A percentile compares a stretch with the other conserved stretches of the same genome.
These are phyloP conservation scores for Arbacia lixula DNA, from an alignment of 53 echinoderm and acorn worm genomes.

Conservation along the genomic window DNA sequence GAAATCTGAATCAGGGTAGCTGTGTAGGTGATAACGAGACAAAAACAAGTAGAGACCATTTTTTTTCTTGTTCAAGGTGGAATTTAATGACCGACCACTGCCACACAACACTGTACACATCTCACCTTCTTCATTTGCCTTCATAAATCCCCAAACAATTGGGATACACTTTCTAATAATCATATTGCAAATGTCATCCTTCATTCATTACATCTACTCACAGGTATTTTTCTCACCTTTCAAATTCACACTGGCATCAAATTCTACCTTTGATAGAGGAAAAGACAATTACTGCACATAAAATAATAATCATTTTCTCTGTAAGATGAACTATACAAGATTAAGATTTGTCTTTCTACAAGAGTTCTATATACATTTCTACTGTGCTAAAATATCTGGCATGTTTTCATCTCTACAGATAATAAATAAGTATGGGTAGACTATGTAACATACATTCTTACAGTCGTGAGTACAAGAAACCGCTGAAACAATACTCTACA, in stretches of 20 bases:
- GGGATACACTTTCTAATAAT: conserved; percentile 44
- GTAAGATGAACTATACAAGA: conserved; percentile 31
- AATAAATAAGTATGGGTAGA: conserved; percentile 32
- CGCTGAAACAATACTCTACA: no score
- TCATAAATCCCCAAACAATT: conserved; percentile 12
- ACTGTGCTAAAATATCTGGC: conserved; percentile 45
- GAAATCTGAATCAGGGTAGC: no score
- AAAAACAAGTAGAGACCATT: no score
- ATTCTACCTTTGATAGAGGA: conserved; percentile 19
- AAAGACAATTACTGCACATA: conserved; percentile 50
- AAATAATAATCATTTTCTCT: conserved; percentile 7
- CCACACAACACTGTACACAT: conserved; percentile 58
- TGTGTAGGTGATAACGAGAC: no score
- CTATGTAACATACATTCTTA: conserved; percentile 39
- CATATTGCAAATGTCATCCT: conserved; percentile 52
- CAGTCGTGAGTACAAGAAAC: not conserved
- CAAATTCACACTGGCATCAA: conserved; percentile 11
- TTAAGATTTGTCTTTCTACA: conserved; percentile 43
- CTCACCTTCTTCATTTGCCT: conserved; percentile 15
- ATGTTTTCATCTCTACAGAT: conserved; percentile 1
- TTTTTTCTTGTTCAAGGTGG: conserved; percentile 48
- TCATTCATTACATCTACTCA: conserved; percentile 10
- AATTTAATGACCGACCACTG: conserved; percentile 51
- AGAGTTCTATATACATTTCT: conserved; percentile 39
- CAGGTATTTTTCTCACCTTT: conserved; percentile 3